phyloP scores from a whole-genome alignment of 2,888 invertebrate genomes.

The Orthonychiurus folsomi region DNA sequence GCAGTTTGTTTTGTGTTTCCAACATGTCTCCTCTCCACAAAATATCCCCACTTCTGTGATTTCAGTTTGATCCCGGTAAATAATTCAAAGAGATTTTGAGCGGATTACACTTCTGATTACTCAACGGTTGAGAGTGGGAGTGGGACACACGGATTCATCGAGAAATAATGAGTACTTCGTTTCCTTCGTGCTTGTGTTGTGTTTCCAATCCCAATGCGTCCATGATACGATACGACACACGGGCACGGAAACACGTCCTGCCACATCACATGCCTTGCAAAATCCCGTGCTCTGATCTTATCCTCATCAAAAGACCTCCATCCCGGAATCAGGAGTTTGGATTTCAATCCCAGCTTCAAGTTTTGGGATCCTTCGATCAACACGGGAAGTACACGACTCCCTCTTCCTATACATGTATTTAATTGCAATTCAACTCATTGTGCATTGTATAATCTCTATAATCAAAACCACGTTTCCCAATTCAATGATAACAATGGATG shows the following conservation, averaged over 20 bases:
- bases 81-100: conserved; percentile 1
- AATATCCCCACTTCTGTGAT: not conserved
- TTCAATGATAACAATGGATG: no score
- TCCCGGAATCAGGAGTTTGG: no score
- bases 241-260: not conserved
- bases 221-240: not conserved
- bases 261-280: not conserved
- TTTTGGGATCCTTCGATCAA: no score
- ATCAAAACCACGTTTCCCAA: no score
- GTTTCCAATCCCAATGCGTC: not conserved
- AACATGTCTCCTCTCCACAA: not conserved
- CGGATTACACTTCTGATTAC: not conserved
- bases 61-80: not conserved
- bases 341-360: no score
- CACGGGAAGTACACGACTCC: no score
- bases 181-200: no score
- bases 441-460: no score
- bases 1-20: not conserved
- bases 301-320: no score
- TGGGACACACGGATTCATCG: not conserved
- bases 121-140: not conserved
- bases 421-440: no score
- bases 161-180: not conserved
- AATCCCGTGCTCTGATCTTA: no score
- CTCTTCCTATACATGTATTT: no score